A percentile compares a stretch with the other conserved stretches of the same genome.
These are phyloP conservation scores for Dicranocentrus wangi DNA, from an alignment of 2,888 invertebrate genomes.

Conservation along the genomic window DNA sequence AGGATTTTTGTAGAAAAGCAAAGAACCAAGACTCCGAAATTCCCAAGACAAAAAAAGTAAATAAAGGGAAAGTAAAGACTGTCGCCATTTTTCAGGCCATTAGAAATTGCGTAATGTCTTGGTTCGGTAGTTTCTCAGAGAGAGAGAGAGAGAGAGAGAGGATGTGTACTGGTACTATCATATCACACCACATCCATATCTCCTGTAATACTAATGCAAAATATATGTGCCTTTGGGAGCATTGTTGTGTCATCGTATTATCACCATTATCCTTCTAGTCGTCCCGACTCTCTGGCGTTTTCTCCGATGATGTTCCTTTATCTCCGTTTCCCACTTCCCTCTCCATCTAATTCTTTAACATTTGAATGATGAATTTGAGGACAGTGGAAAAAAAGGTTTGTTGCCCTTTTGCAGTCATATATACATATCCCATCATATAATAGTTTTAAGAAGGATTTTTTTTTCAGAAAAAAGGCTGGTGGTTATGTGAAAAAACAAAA, in stretches of 20 bases:
- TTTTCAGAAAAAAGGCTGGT: no score
- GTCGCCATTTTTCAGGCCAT: conserved; percentile 46
- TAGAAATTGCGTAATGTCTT: conserved; percentile 48
- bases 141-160: no score
- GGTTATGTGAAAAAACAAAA: not conserved
- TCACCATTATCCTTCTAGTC: conserved; percentile 32
- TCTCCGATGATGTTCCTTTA: no score
- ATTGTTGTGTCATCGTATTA: conserved; percentile 30
- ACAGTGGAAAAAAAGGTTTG: conserved; percentile 48
- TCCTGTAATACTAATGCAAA: conserved; percentile 10
- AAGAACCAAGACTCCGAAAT: no score
- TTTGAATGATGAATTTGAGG: conserved; percentile 50
- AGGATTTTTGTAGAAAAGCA: no score
- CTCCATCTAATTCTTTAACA: conserved; percentile 52
- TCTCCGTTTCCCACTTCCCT: not conserved
- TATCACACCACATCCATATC: conserved; percentile 26
- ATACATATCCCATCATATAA: no score
- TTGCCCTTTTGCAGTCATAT: conserved; percentile 54
- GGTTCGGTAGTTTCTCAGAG: no score
- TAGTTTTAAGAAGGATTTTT: no score
- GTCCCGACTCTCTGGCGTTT: conserved; percentile 38
- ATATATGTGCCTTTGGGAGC: not conserved
- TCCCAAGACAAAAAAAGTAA: conserved; percentile 15
- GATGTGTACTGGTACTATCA: conserved; percentile 2
- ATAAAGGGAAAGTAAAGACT: conserved; percentile 46